These are phyloP conservation scores for Nerophis lumbriciformis DNA, from an alignment of 2,113 vertebrate species.

Conservation along the genomic window DNA sequence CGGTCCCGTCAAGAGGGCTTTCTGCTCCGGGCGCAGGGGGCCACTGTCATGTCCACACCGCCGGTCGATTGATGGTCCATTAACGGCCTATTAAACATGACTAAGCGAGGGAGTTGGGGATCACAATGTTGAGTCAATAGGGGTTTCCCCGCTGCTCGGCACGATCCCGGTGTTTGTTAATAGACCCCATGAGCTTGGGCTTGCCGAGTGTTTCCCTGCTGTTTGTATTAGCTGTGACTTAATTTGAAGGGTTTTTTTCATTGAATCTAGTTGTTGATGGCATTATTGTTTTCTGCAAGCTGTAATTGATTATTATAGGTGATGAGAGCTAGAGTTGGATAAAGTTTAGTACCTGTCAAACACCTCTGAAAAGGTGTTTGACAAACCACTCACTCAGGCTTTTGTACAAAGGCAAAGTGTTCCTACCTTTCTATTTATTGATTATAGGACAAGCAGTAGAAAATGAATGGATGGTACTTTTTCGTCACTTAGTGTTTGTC, in stretches of 20 bases:
- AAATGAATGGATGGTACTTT: too few relatives aligned
- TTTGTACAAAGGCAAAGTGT: background rate
- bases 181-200: constrained; percentile 30
- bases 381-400: background rate
- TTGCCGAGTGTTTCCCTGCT: too few relatives aligned
- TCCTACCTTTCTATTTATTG: background rate
- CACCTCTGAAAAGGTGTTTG: background rate
- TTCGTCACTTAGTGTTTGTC: too few relatives aligned
- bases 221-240: too few relatives aligned
- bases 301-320: background rate
- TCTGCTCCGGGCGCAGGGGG: constrained; percentile 42
- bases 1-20: constrained; percentile 54
- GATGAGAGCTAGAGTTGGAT: too few relatives aligned
- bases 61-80: constrained; percentile 66
- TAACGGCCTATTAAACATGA: constrained; percentile 68
- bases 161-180: constrained; percentile 42
- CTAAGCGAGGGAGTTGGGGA: constrained; percentile 59
- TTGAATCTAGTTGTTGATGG: background rate
- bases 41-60: constrained; percentile 60
- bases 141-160: constrained; percentile 52
- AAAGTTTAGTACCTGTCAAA: background rate
- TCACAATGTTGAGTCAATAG: constrained; percentile 48
- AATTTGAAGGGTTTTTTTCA: too few relatives aligned
- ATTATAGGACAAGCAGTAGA: too few relatives aligned
- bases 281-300: background rate